A percentile compares a stretch with the other conserved stretches of the same genome.
Conservation (phyloP, 2,113 vertebrate species). For the Neopipo cinnamomea region DNA sequence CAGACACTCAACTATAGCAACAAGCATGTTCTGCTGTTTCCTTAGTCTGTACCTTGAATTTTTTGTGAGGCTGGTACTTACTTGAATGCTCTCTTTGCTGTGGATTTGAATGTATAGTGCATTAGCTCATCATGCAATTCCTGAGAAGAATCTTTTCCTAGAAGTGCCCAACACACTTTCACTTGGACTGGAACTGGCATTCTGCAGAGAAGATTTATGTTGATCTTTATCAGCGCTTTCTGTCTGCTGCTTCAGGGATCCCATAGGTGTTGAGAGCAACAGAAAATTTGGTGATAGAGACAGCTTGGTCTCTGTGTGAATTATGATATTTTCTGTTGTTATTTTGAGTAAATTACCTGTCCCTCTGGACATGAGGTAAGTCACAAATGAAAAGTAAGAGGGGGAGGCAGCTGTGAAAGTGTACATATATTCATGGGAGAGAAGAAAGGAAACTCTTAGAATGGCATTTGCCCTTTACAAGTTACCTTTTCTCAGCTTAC, state of each 20-base stretch:
- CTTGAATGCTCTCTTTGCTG: neutral
- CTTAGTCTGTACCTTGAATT: neutral
- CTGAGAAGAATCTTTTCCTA: neutral
- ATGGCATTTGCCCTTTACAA: slow-evolving; percentile 17
- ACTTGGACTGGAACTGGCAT: neutral
- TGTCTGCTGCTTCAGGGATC: neutral
- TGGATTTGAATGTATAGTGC: neutral
- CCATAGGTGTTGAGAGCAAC: neutral
- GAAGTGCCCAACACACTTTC: neutral
- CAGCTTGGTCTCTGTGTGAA: neutral
- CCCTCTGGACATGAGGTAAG: neutral
- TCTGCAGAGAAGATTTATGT: neutral
- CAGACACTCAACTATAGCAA: neutral
- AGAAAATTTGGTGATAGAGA: neutral
- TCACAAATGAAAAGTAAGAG: neutral
- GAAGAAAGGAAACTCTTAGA: slow-evolving; percentile 6
- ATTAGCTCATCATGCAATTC: neutral
- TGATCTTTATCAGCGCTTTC: neutral
- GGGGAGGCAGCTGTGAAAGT: neutral
- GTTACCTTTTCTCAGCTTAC: neutral
- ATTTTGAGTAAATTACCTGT: neutral
- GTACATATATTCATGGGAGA: neutral
- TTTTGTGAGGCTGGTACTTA: neutral
- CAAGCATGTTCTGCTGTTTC: neutral
- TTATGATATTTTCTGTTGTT: neutral